A percentile compares a stretch with the other conserved stretches of the same genome.
These are phyloP conservation scores for Endomychus coccineus DNA, from an alignment of 2,888 invertebrate species.

Conservation along the genomic window DNA sequence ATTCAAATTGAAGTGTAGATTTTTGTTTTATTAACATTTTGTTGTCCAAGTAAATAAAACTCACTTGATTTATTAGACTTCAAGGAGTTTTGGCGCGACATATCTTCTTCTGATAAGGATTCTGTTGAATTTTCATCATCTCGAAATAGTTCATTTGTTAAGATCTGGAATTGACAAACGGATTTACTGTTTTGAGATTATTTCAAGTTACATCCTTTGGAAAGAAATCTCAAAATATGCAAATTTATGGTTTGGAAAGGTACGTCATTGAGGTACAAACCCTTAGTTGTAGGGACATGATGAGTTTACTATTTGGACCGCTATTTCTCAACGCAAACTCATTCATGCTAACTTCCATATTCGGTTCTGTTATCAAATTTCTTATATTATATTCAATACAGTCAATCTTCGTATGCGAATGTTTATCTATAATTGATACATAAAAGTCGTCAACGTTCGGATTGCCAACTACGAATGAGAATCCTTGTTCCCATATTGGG, in stretches of 20 bases:
- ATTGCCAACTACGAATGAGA: slow-evolving; percentile 81
- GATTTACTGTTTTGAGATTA: too few species aligned
- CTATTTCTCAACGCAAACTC: slow-evolving; percentile 67
- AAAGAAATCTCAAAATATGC: too few species aligned
- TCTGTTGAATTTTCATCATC: slow-evolving; percentile 13
- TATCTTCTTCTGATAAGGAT: slow-evolving; percentile 12
- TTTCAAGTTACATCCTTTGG: too few species aligned
- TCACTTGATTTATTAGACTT: slow-evolving; percentile 10
- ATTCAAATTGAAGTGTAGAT: too few species aligned
- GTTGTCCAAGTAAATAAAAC: too few species aligned
- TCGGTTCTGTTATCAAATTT: slow-evolving; percentile 56
- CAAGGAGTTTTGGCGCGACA: slow-evolving; percentile 10
- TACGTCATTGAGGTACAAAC: slow-evolving; percentile 41
- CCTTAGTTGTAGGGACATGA: slow-evolving; percentile 65
- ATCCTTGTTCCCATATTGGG: slow-evolving; percentile 89
- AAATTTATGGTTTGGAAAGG: neutral
- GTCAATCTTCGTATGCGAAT: slow-evolving; percentile 65
- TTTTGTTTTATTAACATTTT: too few species aligned
- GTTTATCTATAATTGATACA: slow-evolving; percentile 74
- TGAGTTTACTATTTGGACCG: slow-evolving; percentile 65
- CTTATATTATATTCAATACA: slow-evolving; percentile 60
- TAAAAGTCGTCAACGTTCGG: slow-evolving; percentile 79
- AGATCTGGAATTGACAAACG: too few species aligned
- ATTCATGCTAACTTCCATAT: slow-evolving; percentile 64
- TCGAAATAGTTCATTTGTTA: slow-evolving; percentile 8